Conservation (phyloP, 2,888 invertebrate genomes). For the Sipha maydis region DNA sequence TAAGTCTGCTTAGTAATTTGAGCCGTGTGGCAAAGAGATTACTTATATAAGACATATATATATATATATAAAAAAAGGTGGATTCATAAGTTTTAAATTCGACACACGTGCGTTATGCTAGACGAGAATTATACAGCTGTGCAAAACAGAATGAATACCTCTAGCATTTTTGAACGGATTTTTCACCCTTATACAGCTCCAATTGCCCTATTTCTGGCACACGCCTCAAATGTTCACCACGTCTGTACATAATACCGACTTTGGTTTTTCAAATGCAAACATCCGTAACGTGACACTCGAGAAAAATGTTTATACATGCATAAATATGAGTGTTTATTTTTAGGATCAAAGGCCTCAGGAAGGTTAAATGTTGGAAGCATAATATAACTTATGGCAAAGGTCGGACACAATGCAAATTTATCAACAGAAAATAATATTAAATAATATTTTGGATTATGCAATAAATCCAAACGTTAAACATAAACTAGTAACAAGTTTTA, state of each 20-base stretch:
- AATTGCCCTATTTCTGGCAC: conserved; percentile 52
- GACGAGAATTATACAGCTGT: conserved; percentile 59
- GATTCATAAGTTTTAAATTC: conserved; percentile 41
- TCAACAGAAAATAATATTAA: background rate
- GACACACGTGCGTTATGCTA: conserved; percentile 49
- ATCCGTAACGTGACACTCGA: conserved; percentile 40
- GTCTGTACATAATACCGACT: conserved; percentile 48
- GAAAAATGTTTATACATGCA: conserved; percentile 23
- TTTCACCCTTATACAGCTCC: conserved; percentile 43
- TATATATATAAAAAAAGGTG: background rate
- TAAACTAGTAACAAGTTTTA: no score
- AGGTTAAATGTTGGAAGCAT: conserved; percentile 15
- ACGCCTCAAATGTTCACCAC: conserved; percentile 41
- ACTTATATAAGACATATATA: background rate
- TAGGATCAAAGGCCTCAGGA: conserved; percentile 41
- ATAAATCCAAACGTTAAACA: no score
- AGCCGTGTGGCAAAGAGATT: conserved; percentile 41
- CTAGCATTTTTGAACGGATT: conserved; percentile 43
- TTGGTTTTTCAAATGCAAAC: conserved; percentile 53
- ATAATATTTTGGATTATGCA: background rate
- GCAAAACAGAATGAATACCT: conserved; percentile 47
- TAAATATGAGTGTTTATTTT: conserved; percentile 37
- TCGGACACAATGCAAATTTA: background rate
- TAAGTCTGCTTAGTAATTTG: conserved; percentile 31
- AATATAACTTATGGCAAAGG: background rate